Evolutionary conservation across 2,888 invertebrate genomes (phyloP).

Genomic region (Drosophila neotestacea): DNA sequence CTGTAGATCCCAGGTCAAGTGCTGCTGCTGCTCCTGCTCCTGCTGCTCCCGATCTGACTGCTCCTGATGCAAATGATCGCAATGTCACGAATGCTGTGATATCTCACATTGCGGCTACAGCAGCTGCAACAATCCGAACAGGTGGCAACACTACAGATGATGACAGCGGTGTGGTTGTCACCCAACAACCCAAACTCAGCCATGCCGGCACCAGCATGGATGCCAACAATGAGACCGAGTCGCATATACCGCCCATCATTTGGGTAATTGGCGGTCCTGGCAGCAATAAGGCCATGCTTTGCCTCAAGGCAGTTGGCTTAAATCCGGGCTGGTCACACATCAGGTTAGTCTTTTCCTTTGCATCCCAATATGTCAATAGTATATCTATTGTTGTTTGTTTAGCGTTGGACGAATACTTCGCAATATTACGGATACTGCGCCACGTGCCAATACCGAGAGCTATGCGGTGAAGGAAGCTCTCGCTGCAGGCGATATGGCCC

Average conservation of each 20-base stretch:
- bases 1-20: conserved; percentile 26
- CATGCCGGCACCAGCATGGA: conserved; percentile 61
- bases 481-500: conserved; percentile 92
- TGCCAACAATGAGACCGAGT: conserved; percentile 47
- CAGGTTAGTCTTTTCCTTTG: conserved; percentile 84
- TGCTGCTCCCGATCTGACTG: conserved; percentile 30
- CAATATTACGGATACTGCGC: conserved; percentile 89
- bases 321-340: conserved; percentile 91
- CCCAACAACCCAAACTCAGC: conserved; percentile 70
- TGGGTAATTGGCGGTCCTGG: conserved; percentile 95
- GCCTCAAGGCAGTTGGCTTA: conserved; percentile 89
- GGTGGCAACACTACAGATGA: conserved; percentile 47
- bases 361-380: background rate
- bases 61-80: conserved; percentile 29
- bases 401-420: conserved; percentile 93
- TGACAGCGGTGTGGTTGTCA: conserved; percentile 72
- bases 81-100: conserved; percentile 50
- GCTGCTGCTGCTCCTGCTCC: conserved; percentile 14
- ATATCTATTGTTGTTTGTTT: background rate
- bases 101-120: conserved; percentile 57
- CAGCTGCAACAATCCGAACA: conserved; percentile 50
- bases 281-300: conserved; percentile 94
- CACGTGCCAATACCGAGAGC: conserved; percentile 87
- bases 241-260: conserved; percentile 85
- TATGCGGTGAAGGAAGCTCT: conserved; percentile 90